These are phyloP conservation scores for Ageneiosus marmoratus DNA, from an alignment of 2,113 vertebrate species.

Conservation along the genomic window DNA sequence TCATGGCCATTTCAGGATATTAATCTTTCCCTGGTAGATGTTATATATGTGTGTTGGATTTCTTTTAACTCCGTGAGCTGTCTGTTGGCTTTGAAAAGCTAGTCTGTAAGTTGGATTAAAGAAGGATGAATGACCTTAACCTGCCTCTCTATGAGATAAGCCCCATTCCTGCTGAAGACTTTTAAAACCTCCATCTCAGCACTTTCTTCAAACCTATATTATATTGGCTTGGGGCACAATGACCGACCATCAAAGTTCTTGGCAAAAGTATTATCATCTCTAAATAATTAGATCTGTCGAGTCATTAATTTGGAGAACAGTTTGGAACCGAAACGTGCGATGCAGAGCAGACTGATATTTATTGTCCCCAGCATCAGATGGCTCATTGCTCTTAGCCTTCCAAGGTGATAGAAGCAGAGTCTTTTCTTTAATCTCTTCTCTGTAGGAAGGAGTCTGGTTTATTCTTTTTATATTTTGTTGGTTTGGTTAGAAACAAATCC, in stretches of 20 bases:
- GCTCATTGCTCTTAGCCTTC: constrained; percentile 17
- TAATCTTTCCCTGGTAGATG: background rate
- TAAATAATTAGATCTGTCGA: constrained; percentile 52
- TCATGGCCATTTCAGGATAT: background rate
- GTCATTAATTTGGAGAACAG: constrained; percentile 45
- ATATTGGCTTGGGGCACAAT: constrained; percentile 41
- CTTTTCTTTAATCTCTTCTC: background rate
- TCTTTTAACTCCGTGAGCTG: background rate
- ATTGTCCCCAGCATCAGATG: constrained; percentile 22
- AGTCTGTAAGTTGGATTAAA: constrained; percentile 28
- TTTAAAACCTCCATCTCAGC: constrained; percentile 53
- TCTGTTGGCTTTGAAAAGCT: constrained; percentile 25
- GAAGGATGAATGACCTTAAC: constrained; percentile 20
- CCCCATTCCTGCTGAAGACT: constrained; percentile 25
- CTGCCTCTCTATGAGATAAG: constrained; percentile 22
- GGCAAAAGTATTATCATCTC: constrained; percentile 48
- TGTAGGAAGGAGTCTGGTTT: background rate
- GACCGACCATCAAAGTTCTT: constrained; percentile 50
- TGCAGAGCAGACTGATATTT: constrained; percentile 37
- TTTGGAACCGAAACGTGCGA: constrained; percentile 52
- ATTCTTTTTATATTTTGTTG: background rate
- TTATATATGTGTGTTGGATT: background rate
- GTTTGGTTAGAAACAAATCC: background rate
- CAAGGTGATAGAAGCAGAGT: background rate
- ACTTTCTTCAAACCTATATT: constrained; percentile 41